Base-by-base conservation (phyloP, 2,113 vertebrate species). In the Cromileptes altivelis region DNA sequence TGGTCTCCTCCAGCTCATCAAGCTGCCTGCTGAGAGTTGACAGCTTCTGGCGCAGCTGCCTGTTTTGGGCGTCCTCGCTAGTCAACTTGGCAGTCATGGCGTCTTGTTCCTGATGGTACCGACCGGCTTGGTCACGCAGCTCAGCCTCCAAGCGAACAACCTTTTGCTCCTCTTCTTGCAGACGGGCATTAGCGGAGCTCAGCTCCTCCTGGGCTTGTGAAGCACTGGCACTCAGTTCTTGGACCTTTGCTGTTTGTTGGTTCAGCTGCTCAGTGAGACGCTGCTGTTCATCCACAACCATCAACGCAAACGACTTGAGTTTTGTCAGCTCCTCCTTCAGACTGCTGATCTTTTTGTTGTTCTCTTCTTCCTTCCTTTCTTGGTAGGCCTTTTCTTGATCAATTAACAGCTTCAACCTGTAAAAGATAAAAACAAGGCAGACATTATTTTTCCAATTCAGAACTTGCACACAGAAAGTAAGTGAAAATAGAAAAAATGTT, bases 231-330 rank as follows among this genome's bases (percentile, higher is more conserved):
- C 95, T 97, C 88, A 98, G 90, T 63, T 96, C 97, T 91, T 97
- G 96, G 90, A 97, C 95, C 90, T 97, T 97, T 63, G 95, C 75
- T 53, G 94, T 97, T 90, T 99, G 97, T 86, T 96, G 95, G 74
- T 90, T 90, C 25, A 99, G 90, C 91, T 98, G 96, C 81, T 97
- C 96, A 0, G 96, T 96, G 68, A 98, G 95, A 80, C 94, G 96
- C 94, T 99, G 97, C 86, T 98, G 98, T 95, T 99, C 98, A 72
- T 99, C 98, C 27, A 99, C 98, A 19, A 99, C 96, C 95, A 97
- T 96, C 94, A 99, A 96, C 73, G 98, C 96, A 94, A 99, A 99
- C 2, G 98, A 97, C 91, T 98, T 99, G 65, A 99, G 94, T 93
- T 98, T 98, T 80, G 95, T 97, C 88, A 98, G 83, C 93, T 99